Base-by-base conservation (phyloP, 2,888 invertebrate genomes). In the Megalurothrips usitatus region DNA sequence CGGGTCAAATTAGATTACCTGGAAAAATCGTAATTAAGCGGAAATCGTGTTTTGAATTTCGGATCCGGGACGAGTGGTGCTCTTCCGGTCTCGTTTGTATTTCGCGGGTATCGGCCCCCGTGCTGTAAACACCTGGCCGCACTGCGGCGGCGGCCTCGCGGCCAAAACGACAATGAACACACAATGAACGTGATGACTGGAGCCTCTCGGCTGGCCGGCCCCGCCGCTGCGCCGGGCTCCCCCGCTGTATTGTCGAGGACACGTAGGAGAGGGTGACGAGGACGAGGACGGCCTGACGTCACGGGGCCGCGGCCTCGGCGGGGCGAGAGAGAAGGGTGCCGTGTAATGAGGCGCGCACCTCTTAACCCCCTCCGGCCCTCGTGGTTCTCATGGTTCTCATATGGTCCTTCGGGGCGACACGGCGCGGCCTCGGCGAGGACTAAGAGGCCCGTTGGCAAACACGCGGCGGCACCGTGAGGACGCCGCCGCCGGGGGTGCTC, bases 201-300 rank as follows among this genome's bases (percentile, higher is more conserved):
- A 23, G 26, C 68, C n/a, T n/a, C n/a, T n/a, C n/a, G n/a, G n/a
- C n/a, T n/a, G n/a, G n/a, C n/a, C 34, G 6, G 34, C 34, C 34
- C 34, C 34, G 34, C 3, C 34, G 6, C 34, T n/a, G n/a, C 12
- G 68, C 26, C n/a, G 19, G 68, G 68, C 23, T 26, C 68, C 68
- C 68, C 23, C 68, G 26, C 68, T 75, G 34, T 43, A 75, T 75
- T 75, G 68, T 75, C 26, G 68, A 75, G 26, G 68, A 75, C 68
- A 75, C 68, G 68, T 75, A 75, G 34, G 34, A 43, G 68, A 75
- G 68, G 68, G 68, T 26, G 68, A 11, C 68, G 68, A 26, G n/a
- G 10, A 14, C 9, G 52, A 17, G 9, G 52, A 14, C 58, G 17
- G 14, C 68, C 9, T 75, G 68, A 26, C 23, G 34, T 6, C n/a